Evolutionary conservation across 2,888 invertebrate species (phyloP).

Genomic region (Trichacis sp.): DNA sequence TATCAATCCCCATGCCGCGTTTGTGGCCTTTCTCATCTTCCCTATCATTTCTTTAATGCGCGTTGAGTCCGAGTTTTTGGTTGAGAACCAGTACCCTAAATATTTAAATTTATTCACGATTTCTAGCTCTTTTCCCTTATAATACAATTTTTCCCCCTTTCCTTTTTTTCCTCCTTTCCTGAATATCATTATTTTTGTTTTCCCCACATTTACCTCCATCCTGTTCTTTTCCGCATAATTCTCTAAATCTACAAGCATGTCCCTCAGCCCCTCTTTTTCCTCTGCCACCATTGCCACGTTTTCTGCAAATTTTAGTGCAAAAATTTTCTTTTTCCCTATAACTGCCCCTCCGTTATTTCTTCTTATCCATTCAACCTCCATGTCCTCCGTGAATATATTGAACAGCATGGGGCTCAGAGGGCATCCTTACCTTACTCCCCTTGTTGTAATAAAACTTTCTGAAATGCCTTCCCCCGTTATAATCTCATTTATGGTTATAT

Average conservation of each 20-base stretch:
- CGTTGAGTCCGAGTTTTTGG: constrained; percentile 2
- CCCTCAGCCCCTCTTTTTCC: not conserved
- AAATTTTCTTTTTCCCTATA: too few relatives aligned
- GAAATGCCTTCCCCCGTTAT: too few relatives aligned
- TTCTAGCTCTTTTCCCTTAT: constrained; percentile 13
- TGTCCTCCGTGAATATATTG: too few relatives aligned
- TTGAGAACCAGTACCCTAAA: constrained; percentile 21
- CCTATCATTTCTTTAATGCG: constrained; percentile 6
- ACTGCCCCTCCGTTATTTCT: too few relatives aligned
- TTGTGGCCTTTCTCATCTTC: constrained; percentile 25
- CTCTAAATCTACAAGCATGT: constrained; percentile 15
- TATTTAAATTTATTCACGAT: constrained; percentile 24
- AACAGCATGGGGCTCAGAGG: too few relatives aligned
- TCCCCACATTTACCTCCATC: constrained; percentile 19
- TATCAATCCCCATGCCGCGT: constrained; percentile 24
- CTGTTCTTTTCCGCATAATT: too few relatives aligned
- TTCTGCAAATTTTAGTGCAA: not conserved
- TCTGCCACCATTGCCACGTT: too few relatives aligned
- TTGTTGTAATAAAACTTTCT: too few relatives aligned
- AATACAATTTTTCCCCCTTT: constrained; percentile 11
- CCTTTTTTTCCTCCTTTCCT: constrained; percentile 21
- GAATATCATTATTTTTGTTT: constrained; percentile 28
- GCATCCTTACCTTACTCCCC: too few relatives aligned
- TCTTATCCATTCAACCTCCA: too few relatives aligned
- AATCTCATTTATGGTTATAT: too few relatives aligned